Conservation (phyloP, 2,888 invertebrate species). For the Ligdia adustata region DNA sequence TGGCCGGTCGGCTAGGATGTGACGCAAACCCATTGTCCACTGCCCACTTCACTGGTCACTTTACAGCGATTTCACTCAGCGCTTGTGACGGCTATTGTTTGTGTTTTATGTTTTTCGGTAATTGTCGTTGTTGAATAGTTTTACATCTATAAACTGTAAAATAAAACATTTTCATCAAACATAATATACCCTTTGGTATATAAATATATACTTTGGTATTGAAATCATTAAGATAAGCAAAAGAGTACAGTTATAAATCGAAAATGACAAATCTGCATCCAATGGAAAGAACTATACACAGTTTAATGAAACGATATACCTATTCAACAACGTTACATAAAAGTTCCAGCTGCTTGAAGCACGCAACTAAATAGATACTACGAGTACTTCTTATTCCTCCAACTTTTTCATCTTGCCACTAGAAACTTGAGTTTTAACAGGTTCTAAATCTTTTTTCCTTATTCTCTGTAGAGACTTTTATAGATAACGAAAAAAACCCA, state of each 20-base stretch:
- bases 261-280: too few relatives aligned
- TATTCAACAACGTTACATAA: slow-evolving; percentile 14
- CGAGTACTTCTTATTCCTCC: slow-evolving; percentile 9
- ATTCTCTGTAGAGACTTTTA: neutral
- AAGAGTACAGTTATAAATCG: too few relatives aligned
- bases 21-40: slow-evolving; percentile 67
- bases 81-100: slow-evolving; percentile 46
- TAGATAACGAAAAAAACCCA: neutral
- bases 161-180: too few relatives aligned
- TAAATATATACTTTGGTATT: too few relatives aligned
- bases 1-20: slow-evolving; percentile 51
- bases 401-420: slow-evolving; percentile 4
- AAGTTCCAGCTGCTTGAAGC: slow-evolving; percentile 4
- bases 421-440: slow-evolving; percentile 8
- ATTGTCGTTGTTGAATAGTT: too few relatives aligned
- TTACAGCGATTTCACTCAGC: slow-evolving; percentile 67
- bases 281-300: too few relatives aligned
- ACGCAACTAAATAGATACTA: neutral
- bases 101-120: slow-evolving; percentile 24
- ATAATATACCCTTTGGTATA: too few relatives aligned
- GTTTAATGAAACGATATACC: too few relatives aligned
- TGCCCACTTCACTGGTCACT: slow-evolving; percentile 58
- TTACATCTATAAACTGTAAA: too few relatives aligned
- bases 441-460: slow-evolving; percentile 1
- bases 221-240: too few relatives aligned